Evolutionary conservation across 2,888 invertebrate genomes (phyloP).

Genomic region (Noctua janthe): DNA sequence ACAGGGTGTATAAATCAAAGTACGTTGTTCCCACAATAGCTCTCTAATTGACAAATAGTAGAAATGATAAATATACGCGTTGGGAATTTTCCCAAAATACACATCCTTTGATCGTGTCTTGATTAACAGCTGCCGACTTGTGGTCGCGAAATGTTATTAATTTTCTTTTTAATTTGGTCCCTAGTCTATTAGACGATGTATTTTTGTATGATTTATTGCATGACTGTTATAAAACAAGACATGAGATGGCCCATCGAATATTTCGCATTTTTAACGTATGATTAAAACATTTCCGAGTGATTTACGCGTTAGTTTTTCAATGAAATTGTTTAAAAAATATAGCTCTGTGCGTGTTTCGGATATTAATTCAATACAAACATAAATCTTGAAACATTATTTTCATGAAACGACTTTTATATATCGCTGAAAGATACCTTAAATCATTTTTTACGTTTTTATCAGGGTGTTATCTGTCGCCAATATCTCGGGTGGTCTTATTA

Average conservation of each 20-base stretch:
- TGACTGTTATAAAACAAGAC: constrained; percentile 71
- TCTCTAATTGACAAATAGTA: constrained; percentile 90
- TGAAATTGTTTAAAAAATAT: constrained; percentile 55
- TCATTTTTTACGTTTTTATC: constrained; percentile 39
- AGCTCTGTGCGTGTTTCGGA: constrained; percentile 29
- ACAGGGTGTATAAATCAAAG: constrained; percentile 85
- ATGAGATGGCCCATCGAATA: constrained; percentile 68
- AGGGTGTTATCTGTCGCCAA: constrained; percentile 9
- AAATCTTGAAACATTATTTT: constrained; percentile 40
- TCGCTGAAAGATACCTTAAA: constrained; percentile 45
- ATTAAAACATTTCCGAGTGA: constrained; percentile 66
- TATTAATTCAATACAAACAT: constrained; percentile 54
- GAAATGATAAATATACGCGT: constrained; percentile 88
- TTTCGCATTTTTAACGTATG: constrained; percentile 70
- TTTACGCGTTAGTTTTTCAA: constrained; percentile 65
- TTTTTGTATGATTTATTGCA: constrained; percentile 82
- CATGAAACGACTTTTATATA: constrained; percentile 53
- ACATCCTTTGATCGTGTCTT: constrained; percentile 86
- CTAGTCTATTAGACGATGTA: constrained; percentile 78
- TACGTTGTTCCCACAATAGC: constrained; percentile 88
- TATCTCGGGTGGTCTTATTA: constrained; percentile 24
- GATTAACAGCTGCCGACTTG: constrained; percentile 86
- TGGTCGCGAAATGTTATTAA: constrained; percentile 87
- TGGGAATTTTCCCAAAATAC: constrained; percentile 88
- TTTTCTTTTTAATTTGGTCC: constrained; percentile 88